Percentiles rank a stretch among this genome's conserved stretches.
Evolutionary conservation across 2,797 vertebrate genomes (phyloP).

Genomic region (Typhlichthys subterraneus): DNA sequence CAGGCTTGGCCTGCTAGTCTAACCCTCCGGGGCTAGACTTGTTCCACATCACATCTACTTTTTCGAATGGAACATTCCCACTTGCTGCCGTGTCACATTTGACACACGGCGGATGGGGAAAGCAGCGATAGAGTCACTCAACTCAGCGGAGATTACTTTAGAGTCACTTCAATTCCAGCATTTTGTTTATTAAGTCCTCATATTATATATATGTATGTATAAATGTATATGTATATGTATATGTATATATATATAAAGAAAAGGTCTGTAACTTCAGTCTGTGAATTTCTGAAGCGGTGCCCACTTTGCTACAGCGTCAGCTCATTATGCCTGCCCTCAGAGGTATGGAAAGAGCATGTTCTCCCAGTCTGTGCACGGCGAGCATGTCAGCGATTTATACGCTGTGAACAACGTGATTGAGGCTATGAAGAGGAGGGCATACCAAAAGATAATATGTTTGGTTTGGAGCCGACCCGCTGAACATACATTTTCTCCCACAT

Average conservation of each 20-base stretch:
- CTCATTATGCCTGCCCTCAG: slow-evolving; percentile 58
- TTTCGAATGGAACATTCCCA: slow-evolving; percentile 59
- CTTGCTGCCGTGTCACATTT: slow-evolving; percentile 56
- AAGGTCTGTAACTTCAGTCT: no score
- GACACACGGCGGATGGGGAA: no score
- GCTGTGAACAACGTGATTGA: slow-evolving; percentile 73
- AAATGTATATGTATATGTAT: slow-evolving; percentile 36
- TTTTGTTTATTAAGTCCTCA: no score
- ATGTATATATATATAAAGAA: no score
- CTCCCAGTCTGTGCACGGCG: slow-evolving; percentile 66
- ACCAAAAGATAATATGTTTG: slow-evolving; percentile 78
- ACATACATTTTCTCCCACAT: slow-evolving; percentile 80
- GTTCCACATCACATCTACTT: slow-evolving; percentile 62
- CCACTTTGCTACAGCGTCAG: slow-evolving; percentile 65
- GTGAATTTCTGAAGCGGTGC: slow-evolving; percentile 63
- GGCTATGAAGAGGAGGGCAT: slow-evolving; percentile 76
- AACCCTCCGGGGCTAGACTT: slow-evolving; percentile 61
- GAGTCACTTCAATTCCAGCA: slow-evolving; percentile 47
- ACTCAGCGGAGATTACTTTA: slow-evolving; percentile 28
- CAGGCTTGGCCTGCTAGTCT: slow-evolving; percentile 62
- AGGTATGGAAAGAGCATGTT: slow-evolving; percentile 61
- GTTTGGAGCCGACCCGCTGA: slow-evolving; percentile 77
- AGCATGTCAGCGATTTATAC: slow-evolving; percentile 77
- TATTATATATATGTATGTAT: slow-evolving; percentile 31
- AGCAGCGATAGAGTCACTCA: no score